phyloP scores from a whole-genome alignment of 2,888 invertebrate species.

The Cheilosia variabilis region DNA sequence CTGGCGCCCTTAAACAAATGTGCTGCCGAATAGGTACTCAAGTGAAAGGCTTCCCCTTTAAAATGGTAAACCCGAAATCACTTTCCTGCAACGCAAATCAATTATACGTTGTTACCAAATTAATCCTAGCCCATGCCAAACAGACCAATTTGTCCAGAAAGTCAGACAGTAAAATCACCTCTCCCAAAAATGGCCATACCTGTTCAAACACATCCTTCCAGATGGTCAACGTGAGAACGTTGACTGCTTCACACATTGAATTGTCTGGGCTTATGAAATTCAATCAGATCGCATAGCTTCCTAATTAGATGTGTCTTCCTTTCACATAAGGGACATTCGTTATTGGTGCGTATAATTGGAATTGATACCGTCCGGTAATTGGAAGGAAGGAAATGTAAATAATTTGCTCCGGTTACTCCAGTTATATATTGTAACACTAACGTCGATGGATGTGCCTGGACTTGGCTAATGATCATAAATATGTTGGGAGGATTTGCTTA shows the following conservation, averaged over 20 bases:
- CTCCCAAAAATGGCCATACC: too few species aligned
- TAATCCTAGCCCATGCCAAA: too few species aligned
- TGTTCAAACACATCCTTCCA: too few species aligned
- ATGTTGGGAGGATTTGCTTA: slow-evolving; percentile 14
- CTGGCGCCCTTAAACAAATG: too few species aligned
- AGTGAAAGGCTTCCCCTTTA: too few species aligned
- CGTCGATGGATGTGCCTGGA: slow-evolving; percentile 2
- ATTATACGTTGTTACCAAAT: too few species aligned
- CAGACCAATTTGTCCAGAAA: too few species aligned
- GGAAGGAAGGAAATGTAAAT: slow-evolving; percentile 35
- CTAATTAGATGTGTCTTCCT: slow-evolving; percentile 40
- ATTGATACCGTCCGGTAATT: slow-evolving; percentile 28
- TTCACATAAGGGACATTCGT: slow-evolving; percentile 24
- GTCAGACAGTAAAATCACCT: too few species aligned
- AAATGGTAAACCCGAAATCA: too few species aligned
- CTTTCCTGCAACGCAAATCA: too few species aligned
- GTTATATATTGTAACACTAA: background rate
- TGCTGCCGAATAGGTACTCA: too few species aligned
- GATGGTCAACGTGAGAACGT: background rate
- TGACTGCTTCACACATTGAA: background rate
- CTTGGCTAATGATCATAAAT: slow-evolving; percentile 3
- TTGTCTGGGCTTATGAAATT: slow-evolving; percentile 15
- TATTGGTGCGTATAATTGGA: slow-evolving; percentile 41
- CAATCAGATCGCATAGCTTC: slow-evolving; percentile 9
- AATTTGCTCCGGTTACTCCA: background rate